Percentiles rank a stretch among this genome's conserved stretches.
These are phyloP conservation scores for Nasonia giraulti DNA, from an alignment of 1,140 invertebrate species.

Conservation along the genomic window DNA sequence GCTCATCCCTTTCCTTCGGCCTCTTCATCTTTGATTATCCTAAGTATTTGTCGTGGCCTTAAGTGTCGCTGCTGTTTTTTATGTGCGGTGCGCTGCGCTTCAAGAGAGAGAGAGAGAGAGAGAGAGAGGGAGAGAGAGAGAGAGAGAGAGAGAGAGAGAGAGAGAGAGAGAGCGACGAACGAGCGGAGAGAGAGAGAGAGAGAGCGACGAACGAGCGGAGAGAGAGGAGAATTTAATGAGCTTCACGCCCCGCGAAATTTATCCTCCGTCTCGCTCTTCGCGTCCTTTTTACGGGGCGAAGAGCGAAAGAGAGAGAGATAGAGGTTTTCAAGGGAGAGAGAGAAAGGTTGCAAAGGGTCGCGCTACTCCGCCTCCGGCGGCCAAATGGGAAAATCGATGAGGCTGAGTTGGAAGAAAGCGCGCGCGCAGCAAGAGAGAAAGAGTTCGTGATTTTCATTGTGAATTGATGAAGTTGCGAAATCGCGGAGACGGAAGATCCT, in stretches of 20 bases:
- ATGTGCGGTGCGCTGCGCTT: no score
- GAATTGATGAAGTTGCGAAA: conserved; percentile 31
- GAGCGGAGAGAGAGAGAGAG: neutral
- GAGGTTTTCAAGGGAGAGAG: neutral
- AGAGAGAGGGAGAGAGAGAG: neutral
- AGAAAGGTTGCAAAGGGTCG: neutral
- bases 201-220: neutral
- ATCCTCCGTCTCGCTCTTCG: neutral
- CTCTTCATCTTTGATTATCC: conserved; percentile 7
- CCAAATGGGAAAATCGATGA: conserved; percentile 32
- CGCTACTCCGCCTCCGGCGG: neutral
- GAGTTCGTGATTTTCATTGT: conserved; percentile 29
- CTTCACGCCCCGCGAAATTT: neutral
- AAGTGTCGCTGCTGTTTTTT: neutral
- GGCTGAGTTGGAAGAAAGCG: conserved; percentile 6
- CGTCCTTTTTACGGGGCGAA: neutral
- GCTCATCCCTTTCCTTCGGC: neutral
- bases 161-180: no score
- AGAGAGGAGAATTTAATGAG: neutral
- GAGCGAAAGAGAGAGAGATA: neutral
- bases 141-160: no score
- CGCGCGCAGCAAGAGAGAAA: neutral
- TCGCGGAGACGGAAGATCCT: neutral
- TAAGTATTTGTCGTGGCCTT: neutral
- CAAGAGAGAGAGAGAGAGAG: no score